Evolutionary conservation across 1,140 invertebrate species (phyloP).

Genomic region (Lerema accius): DNA sequence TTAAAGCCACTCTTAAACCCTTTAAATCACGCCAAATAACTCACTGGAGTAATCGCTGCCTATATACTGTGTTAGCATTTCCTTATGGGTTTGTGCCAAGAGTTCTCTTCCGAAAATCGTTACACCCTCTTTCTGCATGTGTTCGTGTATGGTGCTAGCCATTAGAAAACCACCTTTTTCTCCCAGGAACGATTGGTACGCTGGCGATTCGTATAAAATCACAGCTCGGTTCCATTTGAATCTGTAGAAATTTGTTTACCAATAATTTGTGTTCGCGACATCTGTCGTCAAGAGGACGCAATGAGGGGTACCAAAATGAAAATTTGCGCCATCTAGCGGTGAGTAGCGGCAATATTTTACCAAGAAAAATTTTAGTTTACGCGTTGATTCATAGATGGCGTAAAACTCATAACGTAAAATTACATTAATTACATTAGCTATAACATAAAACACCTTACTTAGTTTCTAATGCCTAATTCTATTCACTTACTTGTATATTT

Average conservation of each 20-base stretch:
- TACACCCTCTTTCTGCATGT: slow-evolving; percentile 50
- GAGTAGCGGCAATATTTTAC: slow-evolving; percentile 1
- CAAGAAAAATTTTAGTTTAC: no score
- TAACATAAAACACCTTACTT: no score
- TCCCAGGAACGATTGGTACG: slow-evolving; percentile 72
- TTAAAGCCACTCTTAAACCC: slow-evolving; percentile 1
- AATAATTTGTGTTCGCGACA: slow-evolving; percentile 34
- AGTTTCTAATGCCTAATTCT: no score
- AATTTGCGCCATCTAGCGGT: slow-evolving; percentile 7
- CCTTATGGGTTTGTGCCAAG: slow-evolving; percentile 45
- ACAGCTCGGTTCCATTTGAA: slow-evolving; percentile 78
- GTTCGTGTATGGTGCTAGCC: slow-evolving; percentile 60
- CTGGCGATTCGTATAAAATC: slow-evolving; percentile 80
- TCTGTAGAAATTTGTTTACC: slow-evolving; percentile 55
- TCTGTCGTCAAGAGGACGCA: slow-evolving; percentile 33
- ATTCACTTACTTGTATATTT: slow-evolving; percentile 84
- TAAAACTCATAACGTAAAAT: no score
- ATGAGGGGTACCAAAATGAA: not conserved
- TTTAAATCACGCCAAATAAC: slow-evolving; percentile 40
- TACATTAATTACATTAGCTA: no score
- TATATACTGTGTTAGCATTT: slow-evolving; percentile 56
- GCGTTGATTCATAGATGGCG: slow-evolving; percentile 25
- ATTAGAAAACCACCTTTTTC: slow-evolving; percentile 63
- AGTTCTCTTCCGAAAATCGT: slow-evolving; percentile 59
- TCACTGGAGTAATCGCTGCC: slow-evolving; percentile 66